Evolutionary conservation across 2,113 vertebrate genomes (phyloP).

Genomic region (Rhabdomys dilectus): DNA sequence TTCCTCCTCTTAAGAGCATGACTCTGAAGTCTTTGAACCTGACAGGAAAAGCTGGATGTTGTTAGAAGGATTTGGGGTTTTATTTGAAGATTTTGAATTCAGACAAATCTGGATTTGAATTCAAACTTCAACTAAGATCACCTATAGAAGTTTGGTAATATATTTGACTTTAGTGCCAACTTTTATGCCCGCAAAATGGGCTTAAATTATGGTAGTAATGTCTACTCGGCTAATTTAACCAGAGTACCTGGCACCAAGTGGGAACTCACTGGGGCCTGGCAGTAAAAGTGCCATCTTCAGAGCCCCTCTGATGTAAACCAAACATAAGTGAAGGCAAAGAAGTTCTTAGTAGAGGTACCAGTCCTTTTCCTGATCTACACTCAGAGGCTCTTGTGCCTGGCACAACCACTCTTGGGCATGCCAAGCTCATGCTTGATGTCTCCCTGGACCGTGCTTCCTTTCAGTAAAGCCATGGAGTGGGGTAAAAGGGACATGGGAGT

Average conservation of each 20-base stretch:
- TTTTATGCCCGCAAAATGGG: background rate
- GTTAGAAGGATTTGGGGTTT: constrained; percentile 25
- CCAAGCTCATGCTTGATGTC: background rate
- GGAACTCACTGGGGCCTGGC: rapidly evolving
- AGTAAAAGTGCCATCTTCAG: background rate
- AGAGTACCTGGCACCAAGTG: too few species aligned
- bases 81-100: background rate
- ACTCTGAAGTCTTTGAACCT: background rate
- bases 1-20: constrained; percentile 18
- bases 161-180: background rate
- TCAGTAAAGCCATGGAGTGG: background rate
- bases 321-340: background rate
- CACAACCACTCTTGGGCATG: background rate
- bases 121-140: background rate
- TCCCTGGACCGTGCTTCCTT: background rate
- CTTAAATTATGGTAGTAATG: background rate
- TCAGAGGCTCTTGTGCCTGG: background rate
- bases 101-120: background rate
- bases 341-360: background rate
- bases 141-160: too few species aligned
- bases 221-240: background rate
- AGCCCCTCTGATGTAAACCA: background rate
- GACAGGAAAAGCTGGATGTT: background rate
- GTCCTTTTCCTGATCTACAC: background rate
- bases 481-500: background rate